Conservation (phyloP, 2,888 invertebrate species). For the Augochlorella aurata region DNA sequence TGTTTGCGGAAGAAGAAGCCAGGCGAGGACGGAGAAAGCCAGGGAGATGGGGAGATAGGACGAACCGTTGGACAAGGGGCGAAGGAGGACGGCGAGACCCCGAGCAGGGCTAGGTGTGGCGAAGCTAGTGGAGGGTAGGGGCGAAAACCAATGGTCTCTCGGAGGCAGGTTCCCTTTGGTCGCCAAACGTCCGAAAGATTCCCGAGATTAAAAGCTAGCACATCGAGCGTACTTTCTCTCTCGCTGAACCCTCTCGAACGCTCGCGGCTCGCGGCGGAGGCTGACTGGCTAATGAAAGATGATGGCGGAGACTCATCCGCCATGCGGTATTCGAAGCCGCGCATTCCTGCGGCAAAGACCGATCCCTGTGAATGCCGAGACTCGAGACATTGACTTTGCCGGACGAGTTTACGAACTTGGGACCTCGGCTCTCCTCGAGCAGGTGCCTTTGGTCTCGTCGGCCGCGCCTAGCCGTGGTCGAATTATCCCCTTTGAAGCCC, state of each 20-base stretch:
- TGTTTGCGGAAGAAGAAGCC: slow-evolving; percentile 73
- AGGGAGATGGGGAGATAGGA: background rate
- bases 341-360: slow-evolving; percentile 62
- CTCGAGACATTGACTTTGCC: slow-evolving; percentile 66
- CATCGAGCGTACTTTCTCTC: slow-evolving; percentile 25
- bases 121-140: background rate
- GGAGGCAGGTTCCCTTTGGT: slow-evolving; percentile 63
- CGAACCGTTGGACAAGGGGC: slow-evolving; percentile 16
- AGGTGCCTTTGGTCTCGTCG: slow-evolving; percentile 48
- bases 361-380: slow-evolving; percentile 59
- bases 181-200: slow-evolving; percentile 66
- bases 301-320: slow-evolving; percentile 55
- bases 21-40: slow-evolving; percentile 39
- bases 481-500: slow-evolving; percentile 63
- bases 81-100: slow-evolving; percentile 6
- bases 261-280: slow-evolving; percentile 30
- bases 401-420: slow-evolving; percentile 56
- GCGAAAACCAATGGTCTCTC: slow-evolving; percentile 36
- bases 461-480: slow-evolving; percentile 40
- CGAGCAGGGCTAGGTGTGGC: background rate
- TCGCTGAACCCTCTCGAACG: slow-evolving; percentile 42
- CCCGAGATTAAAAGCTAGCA: slow-evolving; percentile 69
- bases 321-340: slow-evolving; percentile 62
- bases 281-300: slow-evolving; percentile 68
- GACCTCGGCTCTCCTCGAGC: slow-evolving; percentile 39